phyloP scores from a whole-genome alignment of 2,797 vertebrate genomes.

The Sebastolobus altivelis region DNA sequence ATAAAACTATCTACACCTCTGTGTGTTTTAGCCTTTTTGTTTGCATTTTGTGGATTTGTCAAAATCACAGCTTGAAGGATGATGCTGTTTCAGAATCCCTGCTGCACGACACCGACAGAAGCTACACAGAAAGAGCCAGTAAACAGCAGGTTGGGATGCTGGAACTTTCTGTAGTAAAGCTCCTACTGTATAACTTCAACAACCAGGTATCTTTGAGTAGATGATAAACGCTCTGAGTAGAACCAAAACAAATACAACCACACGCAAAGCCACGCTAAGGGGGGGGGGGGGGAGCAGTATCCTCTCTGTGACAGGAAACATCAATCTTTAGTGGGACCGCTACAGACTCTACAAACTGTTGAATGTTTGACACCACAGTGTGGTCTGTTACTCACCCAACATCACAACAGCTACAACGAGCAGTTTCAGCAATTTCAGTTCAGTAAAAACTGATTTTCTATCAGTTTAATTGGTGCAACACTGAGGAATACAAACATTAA shows the following conservation, averaged over 20 bases:
- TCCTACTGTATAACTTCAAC: neutral
- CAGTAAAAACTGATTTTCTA: neutral
- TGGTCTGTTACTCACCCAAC: neutral
- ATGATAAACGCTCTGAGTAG: neutral
- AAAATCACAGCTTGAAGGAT: neutral
- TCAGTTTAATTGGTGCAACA: neutral
- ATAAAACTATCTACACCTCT: neutral
- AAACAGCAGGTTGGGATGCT: too few species aligned
- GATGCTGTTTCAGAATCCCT: too few species aligned
- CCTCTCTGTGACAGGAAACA: neutral
- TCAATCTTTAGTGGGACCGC: neutral
- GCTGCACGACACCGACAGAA: too few species aligned
- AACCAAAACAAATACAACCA: neutral
- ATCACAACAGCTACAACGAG: neutral
- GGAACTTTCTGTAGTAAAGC: too few species aligned
- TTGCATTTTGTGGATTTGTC: neutral
- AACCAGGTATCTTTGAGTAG: neutral
- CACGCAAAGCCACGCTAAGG: neutral
- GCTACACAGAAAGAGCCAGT: too few species aligned
- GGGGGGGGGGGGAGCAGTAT: too few species aligned
- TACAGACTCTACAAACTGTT: neutral
- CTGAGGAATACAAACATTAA: neutral
- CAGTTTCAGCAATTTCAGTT: neutral
- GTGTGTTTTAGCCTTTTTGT: neutral
- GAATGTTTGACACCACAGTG: neutral